These are phyloP conservation scores for Caenorhabditis sp. DNA, from an alignment of 2,888 invertebrate genomes.

Conservation along the genomic window DNA sequence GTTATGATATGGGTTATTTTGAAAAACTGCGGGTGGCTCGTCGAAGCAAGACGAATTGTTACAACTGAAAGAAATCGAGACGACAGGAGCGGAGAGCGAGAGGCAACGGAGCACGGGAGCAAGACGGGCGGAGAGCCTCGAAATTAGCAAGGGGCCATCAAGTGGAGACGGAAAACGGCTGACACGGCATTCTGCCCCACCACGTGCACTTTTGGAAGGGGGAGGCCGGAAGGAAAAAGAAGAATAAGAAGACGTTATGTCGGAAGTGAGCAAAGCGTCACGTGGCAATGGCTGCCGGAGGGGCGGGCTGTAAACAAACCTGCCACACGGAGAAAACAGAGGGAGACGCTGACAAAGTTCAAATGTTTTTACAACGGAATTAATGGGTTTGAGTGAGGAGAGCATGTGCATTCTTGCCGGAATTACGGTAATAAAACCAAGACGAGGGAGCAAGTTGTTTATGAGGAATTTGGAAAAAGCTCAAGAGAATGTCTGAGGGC, in stretches of 20 bases:
- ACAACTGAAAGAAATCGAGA: conserved; percentile 44
- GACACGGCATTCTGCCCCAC: not conserved
- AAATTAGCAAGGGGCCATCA: conserved; percentile 26
- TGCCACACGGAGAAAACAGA: conserved; percentile 6
- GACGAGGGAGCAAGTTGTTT: conserved; percentile 8
- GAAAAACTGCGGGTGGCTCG: conserved; percentile 42
- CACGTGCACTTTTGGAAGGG: conserved; percentile 21
- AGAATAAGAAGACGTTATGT: not conserved
- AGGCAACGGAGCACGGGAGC: conserved; percentile 42
- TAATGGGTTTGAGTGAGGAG: not conserved
- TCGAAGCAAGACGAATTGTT: conserved; percentile 39
- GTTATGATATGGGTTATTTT: conserved; percentile 52
- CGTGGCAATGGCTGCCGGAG: not conserved
- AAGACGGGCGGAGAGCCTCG: conserved; percentile 11
- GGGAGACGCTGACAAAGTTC: conserved; percentile 34
- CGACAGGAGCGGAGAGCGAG: not conserved
- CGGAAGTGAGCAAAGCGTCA: conserved; percentile 9
- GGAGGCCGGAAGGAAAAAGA: not conserved
- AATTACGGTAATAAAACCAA: conserved; percentile 34
- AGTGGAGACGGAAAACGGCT: conserved; percentile 16
- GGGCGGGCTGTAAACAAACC: conserved; percentile 20
- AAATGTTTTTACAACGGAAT: conserved; percentile 42
- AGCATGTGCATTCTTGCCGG: not conserved
- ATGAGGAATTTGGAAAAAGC: not conserved
- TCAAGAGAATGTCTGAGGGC: conserved; percentile 1